Conservation (phyloP, 1,140 invertebrate genomes). For the Anastatus disparis region DNA sequence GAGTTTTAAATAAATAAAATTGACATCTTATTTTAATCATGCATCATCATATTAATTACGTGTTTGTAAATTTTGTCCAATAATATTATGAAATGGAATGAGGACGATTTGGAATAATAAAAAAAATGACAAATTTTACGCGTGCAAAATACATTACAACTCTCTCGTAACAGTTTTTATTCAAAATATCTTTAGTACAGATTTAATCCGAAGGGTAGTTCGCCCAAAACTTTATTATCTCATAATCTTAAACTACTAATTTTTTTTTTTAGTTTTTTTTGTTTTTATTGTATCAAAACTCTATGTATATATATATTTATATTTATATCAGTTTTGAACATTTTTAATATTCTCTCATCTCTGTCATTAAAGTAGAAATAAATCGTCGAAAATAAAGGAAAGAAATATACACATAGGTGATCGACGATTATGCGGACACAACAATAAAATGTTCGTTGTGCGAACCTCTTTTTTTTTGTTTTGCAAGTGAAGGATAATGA, state of each 20-base stretch:
- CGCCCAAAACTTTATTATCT: constrained; percentile 4
- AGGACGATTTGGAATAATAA: not conserved
- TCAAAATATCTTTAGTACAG: constrained; percentile 40
- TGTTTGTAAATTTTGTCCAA: no score
- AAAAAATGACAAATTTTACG: constrained; percentile 12
- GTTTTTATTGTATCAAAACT: constrained; percentile 17
- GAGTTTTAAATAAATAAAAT: no score
- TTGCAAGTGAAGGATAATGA: constrained; percentile 34
- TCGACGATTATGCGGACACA: constrained; percentile 1
- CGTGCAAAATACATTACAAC: constrained; percentile 38
- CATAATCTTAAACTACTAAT: constrained; percentile 24
- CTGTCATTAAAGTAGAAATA: not conserved
- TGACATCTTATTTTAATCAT: no score
- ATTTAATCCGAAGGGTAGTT: constrained; percentile 18
- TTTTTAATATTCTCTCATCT: constrained; percentile 9
- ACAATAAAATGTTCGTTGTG: not conserved
- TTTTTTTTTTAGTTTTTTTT: constrained; percentile 7
- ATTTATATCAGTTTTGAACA: constrained; percentile 9
- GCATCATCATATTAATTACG: no score
- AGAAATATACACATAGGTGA: not conserved
- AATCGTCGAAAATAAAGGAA: not conserved
- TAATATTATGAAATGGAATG: not conserved
- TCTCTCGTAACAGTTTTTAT: constrained; percentile 42
- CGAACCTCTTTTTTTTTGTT: not conserved
- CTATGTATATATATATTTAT: constrained; percentile 9